Conservation (phyloP, 1,140 invertebrate species). For the Heliconius himera region DNA sequence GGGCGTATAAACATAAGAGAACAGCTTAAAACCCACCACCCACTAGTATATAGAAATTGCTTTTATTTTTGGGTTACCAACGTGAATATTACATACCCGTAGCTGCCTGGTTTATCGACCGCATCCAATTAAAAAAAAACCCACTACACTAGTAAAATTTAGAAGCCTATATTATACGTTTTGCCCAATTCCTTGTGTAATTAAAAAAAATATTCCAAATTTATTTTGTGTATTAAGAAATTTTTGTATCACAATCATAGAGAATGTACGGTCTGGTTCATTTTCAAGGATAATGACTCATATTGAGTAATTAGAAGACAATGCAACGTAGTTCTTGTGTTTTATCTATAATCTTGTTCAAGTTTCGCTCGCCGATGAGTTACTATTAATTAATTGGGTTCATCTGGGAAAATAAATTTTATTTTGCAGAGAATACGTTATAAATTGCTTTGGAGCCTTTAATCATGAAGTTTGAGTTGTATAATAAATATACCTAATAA, state of each 20-base stretch:
- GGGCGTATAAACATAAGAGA: not conserved
- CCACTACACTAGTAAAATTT: slow-evolving; percentile 17
- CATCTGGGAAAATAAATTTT: not conserved
- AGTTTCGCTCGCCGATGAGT: slow-evolving; percentile 26
- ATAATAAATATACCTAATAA: not conserved
- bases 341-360: slow-evolving; percentile 48
- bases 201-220: slow-evolving; percentile 31
- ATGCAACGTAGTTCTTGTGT: slow-evolving; percentile 50
- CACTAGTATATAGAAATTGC: slow-evolving; percentile 6
- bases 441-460: not conserved
- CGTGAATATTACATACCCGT: slow-evolving; percentile 21
- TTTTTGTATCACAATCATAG: slow-evolving; percentile 43
- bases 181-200: slow-evolving; percentile 33
- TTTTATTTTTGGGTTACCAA: slow-evolving; percentile 21
- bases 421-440: not conserved
- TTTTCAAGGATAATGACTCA: slow-evolving; percentile 62
- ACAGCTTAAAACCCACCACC: not conserved
- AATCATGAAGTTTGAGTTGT: not conserved
- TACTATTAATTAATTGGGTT: slow-evolving; percentile 16
- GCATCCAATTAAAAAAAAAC: slow-evolving; percentile 38
- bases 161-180: slow-evolving; percentile 16
- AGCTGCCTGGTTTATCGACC: slow-evolving; percentile 42
- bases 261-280: slow-evolving; percentile 65
- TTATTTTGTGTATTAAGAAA: slow-evolving; percentile 45
- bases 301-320: slow-evolving; percentile 54